Percentiles rank a stretch among this genome's conserved stretches.
phyloP scores from a whole-genome alignment of 2,888 invertebrate species.

The Adineta ricciae region DNA sequence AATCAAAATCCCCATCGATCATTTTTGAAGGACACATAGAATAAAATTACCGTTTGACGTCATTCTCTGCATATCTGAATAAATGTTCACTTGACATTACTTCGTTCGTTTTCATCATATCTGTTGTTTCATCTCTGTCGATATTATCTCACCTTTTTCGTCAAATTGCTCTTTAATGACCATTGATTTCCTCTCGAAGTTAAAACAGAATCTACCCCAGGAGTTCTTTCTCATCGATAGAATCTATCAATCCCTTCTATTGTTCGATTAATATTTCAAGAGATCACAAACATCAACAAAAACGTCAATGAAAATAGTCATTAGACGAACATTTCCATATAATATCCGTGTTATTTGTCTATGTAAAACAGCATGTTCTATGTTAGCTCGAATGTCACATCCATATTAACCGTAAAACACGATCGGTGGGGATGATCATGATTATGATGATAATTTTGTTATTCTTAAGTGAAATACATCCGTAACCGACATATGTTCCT shows the following conservation, averaged over 20 bases:
- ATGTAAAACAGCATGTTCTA: conserved; percentile 4
- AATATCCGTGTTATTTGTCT: neutral
- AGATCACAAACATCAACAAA: neutral
- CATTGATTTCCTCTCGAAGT: neutral
- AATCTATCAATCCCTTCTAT: neutral
- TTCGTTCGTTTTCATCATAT: neutral
- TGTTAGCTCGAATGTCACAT: neutral
- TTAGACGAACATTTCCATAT: neutral
- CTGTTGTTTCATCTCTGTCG: neutral
- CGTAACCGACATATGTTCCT: neutral
- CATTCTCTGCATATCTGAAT: neutral
- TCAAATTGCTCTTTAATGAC: conserved; percentile 1
- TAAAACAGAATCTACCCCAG: neutral
- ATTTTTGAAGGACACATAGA: neutral
- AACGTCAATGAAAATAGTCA: neutral
- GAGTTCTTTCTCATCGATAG: neutral
- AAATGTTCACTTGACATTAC: neutral
- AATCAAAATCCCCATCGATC: too few species aligned
- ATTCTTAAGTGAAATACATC: neutral
- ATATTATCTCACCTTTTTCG: neutral
- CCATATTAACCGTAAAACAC: neutral
- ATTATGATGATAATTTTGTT: neutral
- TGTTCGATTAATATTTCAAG: neutral
- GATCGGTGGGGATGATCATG: neutral
- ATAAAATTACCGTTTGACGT: neutral